Percentiles rank a stretch among this genome's conserved stretches.
These are phyloP conservation scores for Ageneiosus marmoratus DNA, from an alignment of 2,113 vertebrate species.

Conservation along the genomic window DNA sequence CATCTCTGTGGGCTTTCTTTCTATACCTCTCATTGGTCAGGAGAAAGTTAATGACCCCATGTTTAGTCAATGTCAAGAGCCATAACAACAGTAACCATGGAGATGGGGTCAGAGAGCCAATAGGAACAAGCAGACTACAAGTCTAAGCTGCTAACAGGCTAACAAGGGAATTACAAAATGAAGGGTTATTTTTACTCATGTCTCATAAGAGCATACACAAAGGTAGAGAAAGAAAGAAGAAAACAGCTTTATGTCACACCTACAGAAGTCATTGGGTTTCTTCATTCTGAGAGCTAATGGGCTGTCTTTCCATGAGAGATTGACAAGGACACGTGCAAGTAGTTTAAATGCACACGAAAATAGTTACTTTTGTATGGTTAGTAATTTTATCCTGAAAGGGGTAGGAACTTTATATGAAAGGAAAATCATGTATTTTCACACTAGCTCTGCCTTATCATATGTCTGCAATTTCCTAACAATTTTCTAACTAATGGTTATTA, in stretches of 20 bases:
- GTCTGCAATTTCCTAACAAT: no score
- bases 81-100: slow-evolving; percentile 36
- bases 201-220: slow-evolving; percentile 7
- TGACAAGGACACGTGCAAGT: neutral
- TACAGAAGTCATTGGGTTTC: neutral
- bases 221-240: neutral
- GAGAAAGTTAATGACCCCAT: neutral
- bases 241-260: neutral
- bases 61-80: slow-evolving; percentile 16
- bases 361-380: neutral
- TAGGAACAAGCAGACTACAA: slow-evolving; percentile 9
- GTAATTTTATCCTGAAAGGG: neutral
- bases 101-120: slow-evolving; percentile 37
- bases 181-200: slow-evolving; percentile 26
- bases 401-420: neutral
- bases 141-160: slow-evolving; percentile 40
- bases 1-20: neutral
- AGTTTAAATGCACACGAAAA: neutral
- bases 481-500: no score
- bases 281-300: neutral
- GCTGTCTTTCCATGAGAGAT: neutral
- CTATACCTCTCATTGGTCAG: neutral
- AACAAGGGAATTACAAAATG: slow-evolving; percentile 37
- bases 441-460: neutral
- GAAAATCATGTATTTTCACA: neutral